phyloP scores from a whole-genome alignment of 2,888 invertebrate species.

The Anthoptus insignis region DNA sequence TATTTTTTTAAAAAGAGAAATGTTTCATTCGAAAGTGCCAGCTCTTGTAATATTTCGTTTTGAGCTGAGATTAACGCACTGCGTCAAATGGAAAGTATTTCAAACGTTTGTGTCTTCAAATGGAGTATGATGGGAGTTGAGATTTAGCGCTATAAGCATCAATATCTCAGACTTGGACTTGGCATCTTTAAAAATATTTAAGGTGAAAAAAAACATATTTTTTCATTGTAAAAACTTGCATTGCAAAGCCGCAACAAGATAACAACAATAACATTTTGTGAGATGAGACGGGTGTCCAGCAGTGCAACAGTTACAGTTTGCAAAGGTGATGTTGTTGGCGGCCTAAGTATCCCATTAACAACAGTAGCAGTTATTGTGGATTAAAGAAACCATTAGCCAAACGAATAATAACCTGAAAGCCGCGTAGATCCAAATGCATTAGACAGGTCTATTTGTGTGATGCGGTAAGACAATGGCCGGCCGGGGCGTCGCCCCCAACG shows the following conservation, averaged over 20 bases:
- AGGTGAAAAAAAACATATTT: too few relatives aligned
- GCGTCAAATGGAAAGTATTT: neutral
- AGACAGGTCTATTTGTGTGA: constrained; percentile 52
- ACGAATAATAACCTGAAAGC: constrained; percentile 1
- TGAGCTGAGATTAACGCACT: neutral
- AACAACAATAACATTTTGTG: too few relatives aligned
- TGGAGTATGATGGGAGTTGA: neutral
- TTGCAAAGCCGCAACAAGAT: too few relatives aligned
- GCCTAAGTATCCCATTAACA: too few relatives aligned
- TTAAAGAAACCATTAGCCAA: neutral
- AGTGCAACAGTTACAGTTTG: too few relatives aligned
- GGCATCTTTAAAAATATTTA: neutral
- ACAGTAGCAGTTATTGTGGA: too few relatives aligned
- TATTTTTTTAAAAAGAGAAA: constrained; percentile 29
- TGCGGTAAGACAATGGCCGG: constrained; percentile 50
- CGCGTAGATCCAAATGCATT: constrained; percentile 31
- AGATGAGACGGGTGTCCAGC: too few relatives aligned
- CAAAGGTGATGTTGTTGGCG: too few relatives aligned
- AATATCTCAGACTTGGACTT: too few relatives aligned
- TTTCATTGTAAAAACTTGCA: too few relatives aligned
- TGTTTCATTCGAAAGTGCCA: constrained; percentile 23
- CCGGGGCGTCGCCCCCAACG: constrained; percentile 56
- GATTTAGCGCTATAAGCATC: too few relatives aligned
- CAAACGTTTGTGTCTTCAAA: neutral
- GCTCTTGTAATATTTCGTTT: constrained; percentile 7